Conservation (phyloP, 2,888 invertebrate species). For the Elgonia sp. region DNA sequence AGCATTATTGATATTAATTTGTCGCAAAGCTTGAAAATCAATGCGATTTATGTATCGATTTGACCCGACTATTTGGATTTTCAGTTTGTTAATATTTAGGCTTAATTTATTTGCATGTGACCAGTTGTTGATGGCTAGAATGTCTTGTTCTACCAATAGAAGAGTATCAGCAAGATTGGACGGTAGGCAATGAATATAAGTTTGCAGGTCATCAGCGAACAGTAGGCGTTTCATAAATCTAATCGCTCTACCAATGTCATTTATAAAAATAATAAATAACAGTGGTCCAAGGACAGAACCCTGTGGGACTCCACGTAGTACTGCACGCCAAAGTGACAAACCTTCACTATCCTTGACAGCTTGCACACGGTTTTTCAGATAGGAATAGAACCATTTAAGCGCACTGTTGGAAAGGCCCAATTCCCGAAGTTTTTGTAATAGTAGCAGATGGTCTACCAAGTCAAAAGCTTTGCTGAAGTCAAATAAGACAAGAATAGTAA, state of each 20-base stretch:
- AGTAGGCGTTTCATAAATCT: background rate
- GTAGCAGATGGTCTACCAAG: no score
- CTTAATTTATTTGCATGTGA: background rate
- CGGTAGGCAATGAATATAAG: background rate
- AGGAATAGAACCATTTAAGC: background rate
- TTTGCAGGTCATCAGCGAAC: slow-evolving; percentile 10
- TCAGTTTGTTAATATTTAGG: slow-evolving; percentile 2
- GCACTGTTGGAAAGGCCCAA: background rate
- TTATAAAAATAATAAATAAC: background rate
- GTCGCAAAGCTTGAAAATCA: background rate
- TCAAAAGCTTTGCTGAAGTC: slow-evolving; percentile 23
- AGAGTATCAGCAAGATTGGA: background rate
- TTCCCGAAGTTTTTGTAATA: slow-evolving; percentile 7
- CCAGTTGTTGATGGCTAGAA: no score
- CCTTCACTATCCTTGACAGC: background rate
- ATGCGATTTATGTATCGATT: background rate
- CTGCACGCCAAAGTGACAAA: background rate
- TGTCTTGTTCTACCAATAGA: no score
- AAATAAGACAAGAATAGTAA: background rate
- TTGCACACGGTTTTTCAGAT: background rate
- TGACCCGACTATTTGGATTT: slow-evolving; percentile 4
- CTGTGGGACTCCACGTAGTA: slow-evolving; percentile 2
- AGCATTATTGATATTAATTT: no score
- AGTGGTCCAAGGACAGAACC: slow-evolving; percentile 20
- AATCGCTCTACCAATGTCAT: background rate